Base-by-base conservation (phyloP, 30 jellyfish, hydroid and myxozoan species). In the Cassiopea andromeda region DNA sequence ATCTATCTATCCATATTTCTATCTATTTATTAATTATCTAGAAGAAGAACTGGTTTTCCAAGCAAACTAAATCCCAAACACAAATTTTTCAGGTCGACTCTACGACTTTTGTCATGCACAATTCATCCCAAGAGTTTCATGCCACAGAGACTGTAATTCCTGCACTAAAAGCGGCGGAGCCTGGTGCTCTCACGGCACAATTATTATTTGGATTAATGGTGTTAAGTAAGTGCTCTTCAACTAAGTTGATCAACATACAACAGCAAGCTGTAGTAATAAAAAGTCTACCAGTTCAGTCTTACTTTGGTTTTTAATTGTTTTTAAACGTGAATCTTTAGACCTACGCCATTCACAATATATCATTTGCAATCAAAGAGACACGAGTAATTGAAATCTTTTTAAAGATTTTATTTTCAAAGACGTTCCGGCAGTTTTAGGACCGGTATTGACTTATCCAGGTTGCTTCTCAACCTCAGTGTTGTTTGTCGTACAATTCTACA, bases 131-230 rank as follows among this genome's bases (percentile, higher is more conserved):
- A 84, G 94, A 50, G 96, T 88, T 7, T 91, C 98, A 8, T 96
- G 99, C 69, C 87, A 79, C 78, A 70, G 89, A 48, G 93, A 96
- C 38, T 96, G 99, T 66, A 78, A 80, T 5, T 78, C 93, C 12
- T 96, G 99, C 75, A 96, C 93, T 17, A 81, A 89, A 67, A 88
- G 87, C 50, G 96, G 96, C 17, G 99, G 99, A 49, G 99, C 98
- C 58, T 96, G 99, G 99, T 96, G 99, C 85, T 97, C 99, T 2
- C 93, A 91, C 67, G 99, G 99, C 15, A 66, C 92, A 61, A 75
- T 96, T 9, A 87, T 70, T 60, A 90, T 96, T 19, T 96, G 99
- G 99, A 92, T 96, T 44, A 96, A 96, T 69, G 99, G 99, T 54
- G 98, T 96, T 60, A 87, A 89, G 97, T 92, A 86, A 46, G 93